Percentiles rank a stretch among this genome's conserved stretches.
phyloP scores from a whole-genome alignment of 2,113 vertebrate species.

The Pomatorhinus ruficollis region DNA sequence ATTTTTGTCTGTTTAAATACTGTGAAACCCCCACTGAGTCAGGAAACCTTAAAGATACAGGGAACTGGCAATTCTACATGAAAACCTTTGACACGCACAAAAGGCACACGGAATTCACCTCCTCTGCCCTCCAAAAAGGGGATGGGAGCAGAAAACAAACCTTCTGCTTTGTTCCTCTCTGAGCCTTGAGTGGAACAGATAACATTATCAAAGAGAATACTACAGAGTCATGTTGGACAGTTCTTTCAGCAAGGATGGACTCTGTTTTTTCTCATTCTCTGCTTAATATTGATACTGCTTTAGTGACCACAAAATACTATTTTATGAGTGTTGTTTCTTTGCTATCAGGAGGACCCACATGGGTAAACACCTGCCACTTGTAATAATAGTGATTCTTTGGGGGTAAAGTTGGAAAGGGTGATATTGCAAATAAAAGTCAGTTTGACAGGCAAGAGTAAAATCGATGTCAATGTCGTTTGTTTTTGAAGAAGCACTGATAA shows the following conservation, averaged over 20 bases:
- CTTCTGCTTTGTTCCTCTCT: not conserved
- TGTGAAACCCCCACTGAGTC: not conserved
- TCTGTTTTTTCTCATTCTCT: not conserved
- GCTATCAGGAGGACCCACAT: not conserved
- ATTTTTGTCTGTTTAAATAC: not conserved
- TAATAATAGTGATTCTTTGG: not conserved
- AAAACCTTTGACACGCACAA: not conserved
- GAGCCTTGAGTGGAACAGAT: not conserved
- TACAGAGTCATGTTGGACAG: rapidly evolving
- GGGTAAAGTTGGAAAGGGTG: not conserved
- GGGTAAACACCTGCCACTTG: not conserved
- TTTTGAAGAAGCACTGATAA: not conserved
- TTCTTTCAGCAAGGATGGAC: not conserved
- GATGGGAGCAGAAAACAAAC: not conserved
- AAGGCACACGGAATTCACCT: not conserved
- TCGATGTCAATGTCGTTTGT: no score
- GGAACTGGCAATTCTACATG: not conserved
- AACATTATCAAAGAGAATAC: not conserved
- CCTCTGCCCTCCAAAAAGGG: not conserved
- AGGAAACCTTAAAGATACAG: not conserved
- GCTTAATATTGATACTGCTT: not conserved
- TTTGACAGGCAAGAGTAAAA: not conserved
- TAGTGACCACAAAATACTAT: not conserved
- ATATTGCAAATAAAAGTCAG: not conserved
- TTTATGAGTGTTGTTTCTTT: not conserved